Base-by-base conservation (phyloP, 2,888 invertebrate species). In the Andrena bucephala region DNA sequence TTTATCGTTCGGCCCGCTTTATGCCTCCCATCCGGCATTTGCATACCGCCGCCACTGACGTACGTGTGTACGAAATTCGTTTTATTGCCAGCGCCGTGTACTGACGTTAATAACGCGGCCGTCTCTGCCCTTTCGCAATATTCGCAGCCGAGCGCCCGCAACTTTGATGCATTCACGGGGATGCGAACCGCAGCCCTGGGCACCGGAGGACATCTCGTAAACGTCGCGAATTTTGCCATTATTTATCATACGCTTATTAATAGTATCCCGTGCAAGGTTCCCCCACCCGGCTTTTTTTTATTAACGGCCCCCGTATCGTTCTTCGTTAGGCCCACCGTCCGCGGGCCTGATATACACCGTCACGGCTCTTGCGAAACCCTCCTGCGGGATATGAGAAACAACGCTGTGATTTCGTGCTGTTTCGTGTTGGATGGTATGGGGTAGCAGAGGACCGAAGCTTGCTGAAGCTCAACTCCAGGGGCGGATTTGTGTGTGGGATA, bases 1-100 rank as follows among this genome's bases (percentile, higher is more conserved):
- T 85, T 77, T 67, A 85, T 80, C 85, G 83, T 76, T 62, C 80
- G 63, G 24, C 20, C 52, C 74, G 73, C 77, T 85, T 85, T 85
- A 85, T 85, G 79, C 84, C 70, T 66, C 31, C 73, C 66, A 66
- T 73, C 70, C 70, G 33, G 13, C 83, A 84, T 84, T 84, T 84
- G 84, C 84, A 84, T 84, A 81, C 83, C 66, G 71, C 74, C 42
- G 74, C 59, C 69, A 27, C 83, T 70, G 76, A 83, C 83, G 68
- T 83, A 76, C 73, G 74, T 59, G 73, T 81, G 74, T 68, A 72
- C 83, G 70, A 81, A 83, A 77, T 83, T 83, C 71, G 66, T 85
- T 83, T 85, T 80, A 85, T 83, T 83, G 60, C 67, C 52, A 24
- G 24, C 33, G 10, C 67, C 73, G 65, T 81, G 72, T 70, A 77